These are phyloP conservation scores for Phainopepla nitens DNA, from an alignment of 2,113 vertebrate species.

Conservation along the genomic window DNA sequence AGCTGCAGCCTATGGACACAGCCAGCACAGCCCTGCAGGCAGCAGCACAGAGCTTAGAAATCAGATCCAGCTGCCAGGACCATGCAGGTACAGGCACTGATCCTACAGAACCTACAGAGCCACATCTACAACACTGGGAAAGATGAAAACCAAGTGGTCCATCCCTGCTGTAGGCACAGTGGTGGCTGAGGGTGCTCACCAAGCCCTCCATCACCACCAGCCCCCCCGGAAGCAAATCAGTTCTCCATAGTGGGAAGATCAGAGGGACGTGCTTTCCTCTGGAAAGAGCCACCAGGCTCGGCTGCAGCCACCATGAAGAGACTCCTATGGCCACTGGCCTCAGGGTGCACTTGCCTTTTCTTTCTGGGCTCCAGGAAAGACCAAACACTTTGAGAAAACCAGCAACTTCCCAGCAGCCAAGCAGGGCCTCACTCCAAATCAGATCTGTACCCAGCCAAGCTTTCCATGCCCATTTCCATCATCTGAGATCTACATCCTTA, in stretches of 20 bases:
- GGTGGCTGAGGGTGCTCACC: neutral
- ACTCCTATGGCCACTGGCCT: rapidly evolving
- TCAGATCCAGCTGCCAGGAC: neutral
- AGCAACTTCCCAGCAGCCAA: neutral
- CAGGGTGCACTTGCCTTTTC: neutral
- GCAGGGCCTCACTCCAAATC: neutral
- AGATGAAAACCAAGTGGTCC: neutral
- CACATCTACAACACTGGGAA: neutral
- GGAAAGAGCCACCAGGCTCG: neutral
- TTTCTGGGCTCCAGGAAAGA: neutral
- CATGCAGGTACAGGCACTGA: neutral
- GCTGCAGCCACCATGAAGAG: neutral
- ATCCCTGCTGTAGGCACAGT: neutral
- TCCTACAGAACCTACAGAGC: neutral
- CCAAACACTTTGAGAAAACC: neutral
- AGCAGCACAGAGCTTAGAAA: neutral
- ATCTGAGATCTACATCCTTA: constrained; percentile 7
- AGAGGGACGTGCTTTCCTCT: rapidly evolving
- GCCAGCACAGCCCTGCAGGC: neutral
- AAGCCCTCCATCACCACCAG: neutral
- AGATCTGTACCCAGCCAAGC: neutral
- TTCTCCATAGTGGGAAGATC: neutral
- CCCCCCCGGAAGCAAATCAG: neutral
- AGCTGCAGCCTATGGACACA: neutral
- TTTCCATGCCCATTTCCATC: neutral